Evolutionary conservation across 1,140 invertebrate genomes (phyloP).

Genomic region (Monochamus saltuarius): DNA sequence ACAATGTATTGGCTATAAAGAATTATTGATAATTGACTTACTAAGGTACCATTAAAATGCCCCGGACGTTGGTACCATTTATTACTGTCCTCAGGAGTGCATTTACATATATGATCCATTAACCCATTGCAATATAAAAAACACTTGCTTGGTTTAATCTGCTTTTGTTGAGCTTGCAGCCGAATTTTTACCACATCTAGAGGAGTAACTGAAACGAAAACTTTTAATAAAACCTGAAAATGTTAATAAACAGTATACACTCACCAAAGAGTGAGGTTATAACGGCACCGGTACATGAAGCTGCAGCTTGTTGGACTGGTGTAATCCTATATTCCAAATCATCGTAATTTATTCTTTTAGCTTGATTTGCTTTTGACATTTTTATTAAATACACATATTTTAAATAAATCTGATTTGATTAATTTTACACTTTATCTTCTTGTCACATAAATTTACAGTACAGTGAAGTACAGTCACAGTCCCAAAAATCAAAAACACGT

Average conservation of each 20-base stretch:
- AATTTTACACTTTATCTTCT: too few relatives aligned
- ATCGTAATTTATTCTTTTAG: constrained; percentile 28
- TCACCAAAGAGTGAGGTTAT: constrained; percentile 86
- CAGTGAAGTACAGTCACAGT: too few relatives aligned
- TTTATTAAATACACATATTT: background rate
- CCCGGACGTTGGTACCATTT: constrained; percentile 69
- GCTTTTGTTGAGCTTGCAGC: constrained; percentile 91
- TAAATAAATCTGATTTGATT: too few relatives aligned
- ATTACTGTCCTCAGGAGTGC: constrained; percentile 61
- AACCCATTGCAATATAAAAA: constrained; percentile 97
- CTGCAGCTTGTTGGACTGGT: constrained; percentile 84
- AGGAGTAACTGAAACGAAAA: constrained; percentile 82
- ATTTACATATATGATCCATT: constrained; percentile 99
- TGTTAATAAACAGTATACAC: constrained; percentile 22
- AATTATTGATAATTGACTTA: constrained; percentile 47
- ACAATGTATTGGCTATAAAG: constrained; percentile 7
- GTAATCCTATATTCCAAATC: constrained; percentile 67
- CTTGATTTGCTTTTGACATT: constrained; percentile 6
- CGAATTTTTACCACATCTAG: constrained; percentile 98
- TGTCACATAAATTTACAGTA: too few relatives aligned
- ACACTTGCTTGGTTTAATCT: constrained; percentile 74
- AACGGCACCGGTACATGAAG: constrained; percentile 85
- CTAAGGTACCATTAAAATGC: constrained; percentile 88
- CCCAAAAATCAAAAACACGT: too few relatives aligned
- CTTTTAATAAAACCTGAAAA: background rate